A percentile compares a stretch with the other conserved stretches of the same genome.
phyloP scores from a whole-genome alignment of 1,140 invertebrate genomes.

The Anastrepha ludens region DNA sequence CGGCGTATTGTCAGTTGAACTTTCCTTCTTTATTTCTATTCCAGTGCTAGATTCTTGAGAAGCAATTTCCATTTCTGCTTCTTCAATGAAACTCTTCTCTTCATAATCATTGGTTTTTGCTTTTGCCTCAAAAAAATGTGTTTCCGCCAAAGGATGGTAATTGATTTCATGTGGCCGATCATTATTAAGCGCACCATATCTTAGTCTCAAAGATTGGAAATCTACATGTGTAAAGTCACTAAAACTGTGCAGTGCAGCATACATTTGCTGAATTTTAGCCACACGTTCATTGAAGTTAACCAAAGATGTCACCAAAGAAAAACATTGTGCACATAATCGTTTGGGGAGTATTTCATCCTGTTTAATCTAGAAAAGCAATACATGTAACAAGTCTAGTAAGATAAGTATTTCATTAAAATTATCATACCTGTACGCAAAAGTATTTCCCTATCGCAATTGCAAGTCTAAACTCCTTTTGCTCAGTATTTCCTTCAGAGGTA shows the following conservation, averaged over 20 bases:
- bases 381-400: not conserved
- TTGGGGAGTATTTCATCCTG: constrained; percentile 64
- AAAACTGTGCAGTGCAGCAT: constrained; percentile 59
- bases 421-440: constrained; percentile 61
- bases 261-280: constrained; percentile 66
- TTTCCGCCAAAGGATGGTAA: not conserved
- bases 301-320: constrained; percentile 64
- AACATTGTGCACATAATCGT: constrained; percentile 66
- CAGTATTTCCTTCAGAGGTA: not conserved
- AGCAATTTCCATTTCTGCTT: not conserved
- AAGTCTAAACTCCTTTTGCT: constrained; percentile 54
- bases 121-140: constrained; percentile 47
- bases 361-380: constrained; percentile 59
- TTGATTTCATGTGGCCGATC: constrained; percentile 29
- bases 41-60: not conserved
- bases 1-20: not conserved
- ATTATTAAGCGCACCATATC: constrained; percentile 16
- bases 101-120: not conserved
- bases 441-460: constrained; percentile 68
- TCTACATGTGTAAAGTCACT: not conserved
- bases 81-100: not conserved
- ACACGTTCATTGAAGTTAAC: constrained; percentile 68
- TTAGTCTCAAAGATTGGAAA: constrained; percentile 29
- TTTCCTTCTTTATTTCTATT: constrained; percentile 53
- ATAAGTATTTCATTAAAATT: not conserved